Conservation (phyloP, 2,113 vertebrate genomes). For the Epinephelus lanceolatus region DNA sequence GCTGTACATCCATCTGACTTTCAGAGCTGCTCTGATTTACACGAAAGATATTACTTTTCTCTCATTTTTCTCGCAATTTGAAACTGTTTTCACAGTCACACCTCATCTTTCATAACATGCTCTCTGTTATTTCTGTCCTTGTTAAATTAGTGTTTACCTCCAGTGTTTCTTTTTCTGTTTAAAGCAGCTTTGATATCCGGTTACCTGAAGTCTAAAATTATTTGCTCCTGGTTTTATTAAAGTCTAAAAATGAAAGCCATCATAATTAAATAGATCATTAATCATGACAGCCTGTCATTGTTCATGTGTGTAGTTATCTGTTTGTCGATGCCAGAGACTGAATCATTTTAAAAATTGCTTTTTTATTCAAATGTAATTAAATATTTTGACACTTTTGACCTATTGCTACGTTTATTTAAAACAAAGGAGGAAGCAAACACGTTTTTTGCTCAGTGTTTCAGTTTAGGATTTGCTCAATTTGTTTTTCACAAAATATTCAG, state of each 20-base stretch:
- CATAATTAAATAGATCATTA: conserved; percentile 12
- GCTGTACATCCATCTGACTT: conserved; percentile 44
- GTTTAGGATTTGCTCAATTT: background rate
- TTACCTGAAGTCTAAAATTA: conserved; percentile 4
- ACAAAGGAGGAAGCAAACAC: background rate
- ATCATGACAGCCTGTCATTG: background rate
- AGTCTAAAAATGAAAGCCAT: background rate
- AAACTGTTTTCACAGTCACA: background rate
- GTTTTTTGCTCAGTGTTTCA: background rate
- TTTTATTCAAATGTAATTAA: background rate
- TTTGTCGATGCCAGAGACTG: background rate
- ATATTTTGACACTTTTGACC: background rate
- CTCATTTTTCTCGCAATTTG: conserved; percentile 2
- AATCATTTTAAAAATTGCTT: background rate
- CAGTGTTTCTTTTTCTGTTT: background rate
- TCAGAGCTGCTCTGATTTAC: conserved; percentile 40
- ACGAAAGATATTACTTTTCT: conserved; percentile 37
- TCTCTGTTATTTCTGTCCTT: background rate
- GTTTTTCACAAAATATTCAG: background rate
- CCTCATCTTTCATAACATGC: background rate
- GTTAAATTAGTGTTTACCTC: background rate
- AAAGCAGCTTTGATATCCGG: background rate
- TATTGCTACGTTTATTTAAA: background rate
- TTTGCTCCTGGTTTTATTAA: background rate
- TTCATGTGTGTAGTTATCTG: background rate